These are phyloP conservation scores for Gryllus bimaculatus DNA, from an alignment of 1,140 invertebrate species.

Conservation along the genomic window DNA sequence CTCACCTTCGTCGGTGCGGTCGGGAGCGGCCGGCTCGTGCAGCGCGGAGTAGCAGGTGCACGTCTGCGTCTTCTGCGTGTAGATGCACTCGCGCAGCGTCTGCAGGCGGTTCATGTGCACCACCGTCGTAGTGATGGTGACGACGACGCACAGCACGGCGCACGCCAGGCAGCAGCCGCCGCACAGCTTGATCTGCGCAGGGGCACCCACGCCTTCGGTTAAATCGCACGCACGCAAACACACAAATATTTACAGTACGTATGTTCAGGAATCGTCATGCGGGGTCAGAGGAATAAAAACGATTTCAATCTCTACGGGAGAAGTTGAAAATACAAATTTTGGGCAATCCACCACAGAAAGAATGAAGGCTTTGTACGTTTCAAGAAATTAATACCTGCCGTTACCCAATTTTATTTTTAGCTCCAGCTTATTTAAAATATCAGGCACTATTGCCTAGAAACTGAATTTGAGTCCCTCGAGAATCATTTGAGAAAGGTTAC, in stretches of 20 bases:
- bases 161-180: slow-evolving; percentile 74
- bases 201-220: slow-evolving; percentile 18
- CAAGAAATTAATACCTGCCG: no score
- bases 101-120: slow-evolving; percentile 86
- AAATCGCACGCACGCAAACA: not conserved
- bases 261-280: no score
- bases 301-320: no score
- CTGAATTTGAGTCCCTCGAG: no score
- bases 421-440: no score
- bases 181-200: slow-evolving; percentile 68
- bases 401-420: no score
- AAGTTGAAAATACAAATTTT: no score
- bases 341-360: no score
- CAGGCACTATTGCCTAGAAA: no score
- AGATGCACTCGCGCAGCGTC: slow-evolving; percentile 75
- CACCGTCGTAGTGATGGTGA: slow-evolving; percentile 86
- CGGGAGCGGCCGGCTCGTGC: slow-evolving; percentile 38
- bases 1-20: not conserved
- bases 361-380: no score
- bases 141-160: slow-evolving; percentile 72
- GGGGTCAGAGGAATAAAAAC: no score
- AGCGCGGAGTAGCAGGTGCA: slow-evolving; percentile 66
- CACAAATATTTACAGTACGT: not conserved
- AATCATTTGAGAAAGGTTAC: no score
- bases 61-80: slow-evolving; percentile 62